A percentile compares a stretch with the other conserved stretches of the same genome.
Conservation (phyloP, 1,140 invertebrate species). For the Mamestra configurata region DNA sequence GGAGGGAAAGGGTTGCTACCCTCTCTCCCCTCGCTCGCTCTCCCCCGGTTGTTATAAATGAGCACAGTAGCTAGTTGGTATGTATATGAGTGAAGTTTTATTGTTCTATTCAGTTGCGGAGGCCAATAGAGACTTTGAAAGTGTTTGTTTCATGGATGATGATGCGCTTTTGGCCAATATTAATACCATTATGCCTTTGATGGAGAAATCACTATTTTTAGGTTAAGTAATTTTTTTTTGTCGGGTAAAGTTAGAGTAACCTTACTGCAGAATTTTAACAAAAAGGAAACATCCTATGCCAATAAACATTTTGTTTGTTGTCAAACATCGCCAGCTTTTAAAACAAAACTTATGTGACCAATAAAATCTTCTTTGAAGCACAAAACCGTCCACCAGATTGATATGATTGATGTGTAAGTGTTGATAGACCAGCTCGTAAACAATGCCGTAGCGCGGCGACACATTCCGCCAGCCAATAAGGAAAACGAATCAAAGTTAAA, state of each 20-base stretch:
- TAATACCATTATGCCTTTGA: too few species aligned
- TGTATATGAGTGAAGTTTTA: constrained; percentile 62
- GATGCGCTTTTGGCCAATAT: too few species aligned
- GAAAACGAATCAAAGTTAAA: constrained; percentile 40
- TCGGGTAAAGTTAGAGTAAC: too few species aligned
- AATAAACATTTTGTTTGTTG: too few species aligned
- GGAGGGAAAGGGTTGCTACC: constrained; percentile 78
- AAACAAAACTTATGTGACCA: too few species aligned
- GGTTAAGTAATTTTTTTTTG: too few species aligned
- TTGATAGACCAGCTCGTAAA: constrained; percentile 29
- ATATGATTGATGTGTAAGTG: constrained; percentile 23
- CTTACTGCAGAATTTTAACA: too few species aligned
- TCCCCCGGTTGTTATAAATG: constrained; percentile 18
- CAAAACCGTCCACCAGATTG: neutral
- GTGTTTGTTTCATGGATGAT: neutral
- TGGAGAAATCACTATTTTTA: too few species aligned
- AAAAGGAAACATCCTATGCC: too few species aligned
- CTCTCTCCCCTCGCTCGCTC: constrained; percentile 43
- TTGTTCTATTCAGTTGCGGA: constrained; percentile 10
- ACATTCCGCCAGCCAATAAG: constrained; percentile 34
- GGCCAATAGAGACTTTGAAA: neutral
- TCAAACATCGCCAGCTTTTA: too few species aligned
- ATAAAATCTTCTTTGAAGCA: too few species aligned
- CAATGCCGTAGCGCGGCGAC: neutral
- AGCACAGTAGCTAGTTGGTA: constrained; percentile 51